Percentiles rank a stretch among this genome's conserved stretches.
phyloP scores from a whole-genome alignment of 2,797 vertebrate species.

The Spea hammondii region DNA sequence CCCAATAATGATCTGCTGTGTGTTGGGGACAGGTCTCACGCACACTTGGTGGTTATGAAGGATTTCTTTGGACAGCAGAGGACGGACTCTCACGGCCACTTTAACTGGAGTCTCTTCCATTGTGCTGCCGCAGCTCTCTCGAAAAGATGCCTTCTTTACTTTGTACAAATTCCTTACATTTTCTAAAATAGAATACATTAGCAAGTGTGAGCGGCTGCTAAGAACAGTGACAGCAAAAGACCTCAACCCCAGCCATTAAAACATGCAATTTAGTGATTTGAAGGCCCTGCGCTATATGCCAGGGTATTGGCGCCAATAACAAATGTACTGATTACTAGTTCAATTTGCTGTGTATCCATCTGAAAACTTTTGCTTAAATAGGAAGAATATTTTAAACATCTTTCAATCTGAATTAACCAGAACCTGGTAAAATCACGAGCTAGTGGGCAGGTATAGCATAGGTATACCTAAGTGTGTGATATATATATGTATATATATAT shows the following conservation, averaged over 20 bases:
- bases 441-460: too few species aligned
- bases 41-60: conserved; percentile 81
- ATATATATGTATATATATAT: too few species aligned
- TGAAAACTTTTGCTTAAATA: too few species aligned
- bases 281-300: not conserved
- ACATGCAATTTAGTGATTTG: not conserved
- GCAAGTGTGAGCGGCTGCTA: not conserved
- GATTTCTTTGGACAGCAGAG: conserved; percentile 82
- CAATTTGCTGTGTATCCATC: too few species aligned
- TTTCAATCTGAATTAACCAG: too few species aligned
- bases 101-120: conserved; percentile 82
- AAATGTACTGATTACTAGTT: not conserved
- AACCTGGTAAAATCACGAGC: too few species aligned
- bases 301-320: not conserved
- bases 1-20: conserved; percentile 77
- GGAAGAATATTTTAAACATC: too few species aligned
- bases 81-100: conserved; percentile 85
- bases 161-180: conserved; percentile 9
- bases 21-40: conserved; percentile 73
- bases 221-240: too few species aligned
- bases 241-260: not conserved
- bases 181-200: conserved; percentile 15
- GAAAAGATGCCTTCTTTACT: too few species aligned
- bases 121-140: not conserved
- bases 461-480: too few species aligned